phyloP scores from a whole-genome alignment of 2,113 vertebrate genomes.

The Pseudois nayaur region DNA sequence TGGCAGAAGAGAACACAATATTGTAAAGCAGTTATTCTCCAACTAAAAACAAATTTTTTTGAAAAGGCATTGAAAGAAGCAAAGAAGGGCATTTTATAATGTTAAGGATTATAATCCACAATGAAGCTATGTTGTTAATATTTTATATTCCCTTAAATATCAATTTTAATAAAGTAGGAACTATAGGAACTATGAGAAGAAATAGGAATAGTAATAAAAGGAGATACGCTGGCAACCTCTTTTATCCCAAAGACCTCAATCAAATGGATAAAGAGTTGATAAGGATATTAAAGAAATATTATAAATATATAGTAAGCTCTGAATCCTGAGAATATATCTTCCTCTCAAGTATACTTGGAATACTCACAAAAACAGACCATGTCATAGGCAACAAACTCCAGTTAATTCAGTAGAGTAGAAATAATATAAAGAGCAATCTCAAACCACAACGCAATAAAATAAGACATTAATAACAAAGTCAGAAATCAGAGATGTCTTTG shows the following conservation, averaged over 20 bases:
- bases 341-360: background rate
- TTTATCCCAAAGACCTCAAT: background rate
- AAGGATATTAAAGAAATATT: background rate
- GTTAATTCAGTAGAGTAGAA: background rate
- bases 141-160: background rate
- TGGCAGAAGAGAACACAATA: background rate
- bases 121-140: background rate
- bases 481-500: background rate
- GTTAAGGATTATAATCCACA: slow-evolving; percentile 9
- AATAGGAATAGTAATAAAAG: background rate
- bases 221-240: background rate
- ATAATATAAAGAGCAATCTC: background rate
- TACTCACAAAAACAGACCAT: background rate
- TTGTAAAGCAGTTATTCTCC: background rate
- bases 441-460: background rate
- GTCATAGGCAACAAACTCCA: background rate
- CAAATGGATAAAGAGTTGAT: background rate
- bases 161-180: background rate
- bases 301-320: background rate
- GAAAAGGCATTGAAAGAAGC: background rate
- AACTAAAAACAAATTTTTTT: background rate
- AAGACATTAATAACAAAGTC: background rate
- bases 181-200: background rate
- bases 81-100: background rate
- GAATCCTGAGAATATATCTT: background rate